Evolutionary conservation across 2,797 vertebrate species (phyloP).

Genomic region (Acanthornis magna): DNA sequence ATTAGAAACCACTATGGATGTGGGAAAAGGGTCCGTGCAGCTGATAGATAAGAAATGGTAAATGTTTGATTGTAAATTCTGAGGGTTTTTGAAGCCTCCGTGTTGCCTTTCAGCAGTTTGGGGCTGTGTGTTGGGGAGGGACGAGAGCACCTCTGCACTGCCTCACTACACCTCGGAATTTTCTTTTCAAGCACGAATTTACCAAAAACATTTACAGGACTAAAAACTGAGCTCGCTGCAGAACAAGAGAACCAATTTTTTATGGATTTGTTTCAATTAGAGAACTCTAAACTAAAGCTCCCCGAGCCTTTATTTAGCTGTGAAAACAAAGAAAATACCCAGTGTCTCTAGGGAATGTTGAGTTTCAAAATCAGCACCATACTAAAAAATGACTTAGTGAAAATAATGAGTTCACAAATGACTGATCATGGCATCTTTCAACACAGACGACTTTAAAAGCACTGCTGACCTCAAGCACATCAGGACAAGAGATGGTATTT

Average conservation of each 20-base stretch:
- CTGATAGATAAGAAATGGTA: not conserved
- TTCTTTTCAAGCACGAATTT: not conserved
- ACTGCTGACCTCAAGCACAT: not conserved
- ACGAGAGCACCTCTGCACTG: not conserved
- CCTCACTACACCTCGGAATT: not conserved
- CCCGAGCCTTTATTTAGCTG: rapidly evolving
- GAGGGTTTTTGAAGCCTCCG: not conserved
- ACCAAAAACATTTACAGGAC: not conserved
- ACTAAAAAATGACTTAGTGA: not conserved
- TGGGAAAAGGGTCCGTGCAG: not conserved
- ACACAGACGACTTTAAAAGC: not conserved
- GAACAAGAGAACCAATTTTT: not conserved
- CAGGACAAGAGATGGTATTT: not conserved
- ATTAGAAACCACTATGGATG: not conserved
- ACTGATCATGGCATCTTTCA: not conserved
- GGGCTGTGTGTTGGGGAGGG: not conserved
- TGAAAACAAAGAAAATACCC: not conserved
- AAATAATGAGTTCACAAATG: not conserved
- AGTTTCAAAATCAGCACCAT: not conserved
- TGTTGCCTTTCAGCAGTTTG: conserved; percentile 13
- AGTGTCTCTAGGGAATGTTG: not conserved
- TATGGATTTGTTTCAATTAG: not conserved
- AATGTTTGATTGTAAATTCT: not conserved
- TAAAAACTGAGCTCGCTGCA: not conserved
- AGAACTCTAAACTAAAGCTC: not conserved